These are phyloP conservation scores for Yponomeuta sedellus DNA, from an alignment of 2,888 invertebrate genomes.

Conservation along the genomic window DNA sequence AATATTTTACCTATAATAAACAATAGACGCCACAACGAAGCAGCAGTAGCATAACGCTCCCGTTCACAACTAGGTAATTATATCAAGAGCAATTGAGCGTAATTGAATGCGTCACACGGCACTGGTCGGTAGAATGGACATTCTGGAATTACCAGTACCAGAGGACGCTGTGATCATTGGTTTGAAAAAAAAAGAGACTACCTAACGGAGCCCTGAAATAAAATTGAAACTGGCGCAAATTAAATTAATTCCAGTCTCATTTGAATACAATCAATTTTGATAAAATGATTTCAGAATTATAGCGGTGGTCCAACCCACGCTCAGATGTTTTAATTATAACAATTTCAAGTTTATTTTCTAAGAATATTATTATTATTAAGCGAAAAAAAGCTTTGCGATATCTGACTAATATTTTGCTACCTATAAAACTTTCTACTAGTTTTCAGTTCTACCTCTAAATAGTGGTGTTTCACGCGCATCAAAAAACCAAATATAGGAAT, in stretches of 20 bases:
- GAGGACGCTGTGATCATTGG: slow-evolving; percentile 26
- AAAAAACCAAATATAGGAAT: too few species aligned
- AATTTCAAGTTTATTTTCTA: not conserved
- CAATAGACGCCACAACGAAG: not conserved
- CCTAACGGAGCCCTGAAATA: not conserved
- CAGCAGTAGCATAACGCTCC: not conserved
- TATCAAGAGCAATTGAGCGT: slow-evolving; percentile 68
- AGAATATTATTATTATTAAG: not conserved
- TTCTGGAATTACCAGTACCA: slow-evolving; percentile 25
- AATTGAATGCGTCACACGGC: slow-evolving; percentile 61
- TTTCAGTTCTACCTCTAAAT: not conserved
- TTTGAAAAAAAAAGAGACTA: not conserved
- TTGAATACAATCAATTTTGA: not conserved
- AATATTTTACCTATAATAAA: too few species aligned
- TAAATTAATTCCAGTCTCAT: not conserved
- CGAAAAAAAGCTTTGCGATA: too few species aligned
- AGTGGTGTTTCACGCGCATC: too few species aligned
- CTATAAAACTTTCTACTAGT: not conserved
- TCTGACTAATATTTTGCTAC: not conserved
- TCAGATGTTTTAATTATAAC: not conserved
- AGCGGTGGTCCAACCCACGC: not conserved
- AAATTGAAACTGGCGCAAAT: not conserved
- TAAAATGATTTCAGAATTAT: not conserved
- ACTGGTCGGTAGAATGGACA: slow-evolving; percentile 18
- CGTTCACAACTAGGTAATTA: slow-evolving; percentile 63